phyloP scores from a whole-genome alignment of 2,888 invertebrate genomes.

The Caradrina clavipalpis region DNA sequence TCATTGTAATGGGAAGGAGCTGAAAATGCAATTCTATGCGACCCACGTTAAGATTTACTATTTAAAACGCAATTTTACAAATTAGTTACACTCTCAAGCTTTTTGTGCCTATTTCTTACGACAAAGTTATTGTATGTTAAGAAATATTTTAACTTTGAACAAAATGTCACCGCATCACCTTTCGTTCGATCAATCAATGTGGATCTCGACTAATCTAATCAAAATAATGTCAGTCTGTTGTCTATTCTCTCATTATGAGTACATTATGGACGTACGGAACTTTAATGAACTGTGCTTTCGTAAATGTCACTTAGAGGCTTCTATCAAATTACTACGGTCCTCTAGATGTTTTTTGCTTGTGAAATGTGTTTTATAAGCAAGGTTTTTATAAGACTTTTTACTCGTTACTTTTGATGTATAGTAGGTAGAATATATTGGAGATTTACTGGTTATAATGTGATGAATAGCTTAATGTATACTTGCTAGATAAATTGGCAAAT shows the following conservation, averaged over 20 bases:
- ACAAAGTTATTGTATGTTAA: constrained; percentile 22
- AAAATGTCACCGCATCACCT: constrained; percentile 34
- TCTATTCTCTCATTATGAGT: constrained; percentile 32
- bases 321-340: background rate
- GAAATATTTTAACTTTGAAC: constrained; percentile 41
- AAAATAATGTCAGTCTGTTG: constrained; percentile 44
- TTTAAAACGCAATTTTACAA: background rate
- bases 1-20: no score
- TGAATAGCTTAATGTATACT: no score
- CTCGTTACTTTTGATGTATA: no score
- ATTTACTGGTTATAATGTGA: no score
- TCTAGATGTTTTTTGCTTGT: background rate
- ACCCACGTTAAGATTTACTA: background rate
- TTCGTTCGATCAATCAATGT: constrained; percentile 57
- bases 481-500: no score
- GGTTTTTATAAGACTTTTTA: background rate
- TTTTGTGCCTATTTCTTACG: constrained; percentile 35
- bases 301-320: constrained; percentile 24
- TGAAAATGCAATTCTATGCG: no score
- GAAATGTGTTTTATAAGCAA: background rate
- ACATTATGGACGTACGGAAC: constrained; percentile 27
- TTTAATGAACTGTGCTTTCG: constrained; percentile 49
- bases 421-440: background rate
- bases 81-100: constrained; percentile 26
- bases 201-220: constrained; percentile 54